Base-by-base conservation (phyloP, 2,797 vertebrate species). In the Carduelis carduelis region DNA sequence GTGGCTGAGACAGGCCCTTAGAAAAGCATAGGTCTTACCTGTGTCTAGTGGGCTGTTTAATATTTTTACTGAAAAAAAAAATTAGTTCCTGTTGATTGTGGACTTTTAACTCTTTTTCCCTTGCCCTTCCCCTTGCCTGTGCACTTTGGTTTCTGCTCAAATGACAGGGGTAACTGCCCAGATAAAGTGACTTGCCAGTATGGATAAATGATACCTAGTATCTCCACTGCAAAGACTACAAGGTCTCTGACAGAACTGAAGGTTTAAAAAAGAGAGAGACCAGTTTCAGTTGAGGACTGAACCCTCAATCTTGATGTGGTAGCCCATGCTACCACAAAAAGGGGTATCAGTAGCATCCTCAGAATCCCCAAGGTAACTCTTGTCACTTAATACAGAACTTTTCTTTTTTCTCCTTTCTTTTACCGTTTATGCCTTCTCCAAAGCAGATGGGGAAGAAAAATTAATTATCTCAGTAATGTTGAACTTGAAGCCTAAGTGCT, bases 121-220 rank as follows among this genome's bases (percentile, higher is more conserved):
- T 23, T 47, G 27, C 43, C 75, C 53, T 55, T n/a, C 17, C 28
- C 20, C 3, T 3, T 14, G 5, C 11, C 14, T 0, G 0, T 47
- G 63, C 34, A 47, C 70, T 84, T 95, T 78, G 76, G 7, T 91
- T 68, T 23, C 53, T 75, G 43, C 53, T 95, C 78, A 66, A 64
- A 41, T 84, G 78, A 65, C 78, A 0, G 4, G 50, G 41, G 39
- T 76, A 69, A 5, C 52, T 52, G 50, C 50, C n/a, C 32, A 76
- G 87, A 79, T 93, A 70, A 89, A 89, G 28, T 84, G 56, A 59
- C 89, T 57, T 92, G 18, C 15, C 11, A 0, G 0, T 76, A 8
- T 46, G 46, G 43, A 47, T 89, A 87, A 70, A 27, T n/a, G 79
- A 74, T 82, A 87, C 34, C 39, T 59, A 14, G 9, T 59, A 47